phyloP scores from a whole-genome alignment of 2,888 invertebrate species.

The Melipona beecheii region DNA sequence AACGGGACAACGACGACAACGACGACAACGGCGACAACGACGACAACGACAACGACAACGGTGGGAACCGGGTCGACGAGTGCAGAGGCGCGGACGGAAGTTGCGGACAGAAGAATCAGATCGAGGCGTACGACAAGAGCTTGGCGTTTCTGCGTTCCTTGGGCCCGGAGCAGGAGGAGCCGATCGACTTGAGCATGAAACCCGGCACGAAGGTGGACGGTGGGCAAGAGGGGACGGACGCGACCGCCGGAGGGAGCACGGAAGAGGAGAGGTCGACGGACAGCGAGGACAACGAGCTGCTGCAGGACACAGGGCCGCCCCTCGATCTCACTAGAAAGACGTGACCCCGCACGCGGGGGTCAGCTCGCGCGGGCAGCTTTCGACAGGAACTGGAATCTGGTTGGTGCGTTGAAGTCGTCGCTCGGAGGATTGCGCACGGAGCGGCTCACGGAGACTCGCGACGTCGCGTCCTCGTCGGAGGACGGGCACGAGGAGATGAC shows the following conservation, averaged over 20 bases:
- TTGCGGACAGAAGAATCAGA: slow-evolving; percentile 46
- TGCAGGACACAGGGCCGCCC: slow-evolving; percentile 76
- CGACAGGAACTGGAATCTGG: slow-evolving; percentile 46
- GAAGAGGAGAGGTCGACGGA: slow-evolving; percentile 70
- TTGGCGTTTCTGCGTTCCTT: slow-evolving; percentile 80
- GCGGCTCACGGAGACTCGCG: slow-evolving; percentile 8
- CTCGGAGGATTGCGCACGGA: neutral
- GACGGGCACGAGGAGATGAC: slow-evolving; percentile 8
- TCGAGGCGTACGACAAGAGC: slow-evolving; percentile 74
- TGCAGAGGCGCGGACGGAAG: slow-evolving; percentile 37
- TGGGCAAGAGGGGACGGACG: slow-evolving; percentile 49
- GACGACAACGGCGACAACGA: too few relatives aligned
- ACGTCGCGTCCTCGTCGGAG: slow-evolving; percentile 16
- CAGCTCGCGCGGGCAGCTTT: slow-evolving; percentile 40
- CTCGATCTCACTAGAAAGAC: slow-evolving; percentile 81
- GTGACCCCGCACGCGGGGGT: slow-evolving; percentile 71
- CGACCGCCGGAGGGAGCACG: slow-evolving; percentile 44
- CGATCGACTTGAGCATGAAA: slow-evolving; percentile 92
- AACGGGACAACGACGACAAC: slow-evolving; percentile 56
- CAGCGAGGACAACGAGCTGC: slow-evolving; percentile 70
- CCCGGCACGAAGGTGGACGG: slow-evolving; percentile 75
- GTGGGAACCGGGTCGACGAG: slow-evolving; percentile 27
- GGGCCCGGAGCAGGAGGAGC: slow-evolving; percentile 88
- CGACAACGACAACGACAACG: too few relatives aligned
- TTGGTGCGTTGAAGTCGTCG: slow-evolving; percentile 31